phyloP scores from a whole-genome alignment of 2,888 invertebrate genomes.

The Nymphalis polychloros region DNA sequence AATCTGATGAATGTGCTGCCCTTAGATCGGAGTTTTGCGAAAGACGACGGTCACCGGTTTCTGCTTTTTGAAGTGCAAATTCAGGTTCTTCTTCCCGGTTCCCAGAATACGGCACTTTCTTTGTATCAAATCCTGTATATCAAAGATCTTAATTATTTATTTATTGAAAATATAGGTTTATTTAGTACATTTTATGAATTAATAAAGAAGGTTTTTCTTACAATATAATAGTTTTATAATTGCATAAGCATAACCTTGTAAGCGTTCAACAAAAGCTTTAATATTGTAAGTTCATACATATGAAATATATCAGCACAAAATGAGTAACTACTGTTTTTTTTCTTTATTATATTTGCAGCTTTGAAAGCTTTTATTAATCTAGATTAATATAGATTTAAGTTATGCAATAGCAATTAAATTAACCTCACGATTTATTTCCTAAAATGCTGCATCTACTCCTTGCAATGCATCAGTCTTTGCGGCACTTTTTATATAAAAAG shows the following conservation, averaged over 20 bases:
- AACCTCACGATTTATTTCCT: no score
- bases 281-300: constrained; percentile 18
- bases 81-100: constrained; percentile 86
- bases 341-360: not conserved
- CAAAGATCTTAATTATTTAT: constrained; percentile 9
- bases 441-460: no score
- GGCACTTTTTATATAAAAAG: no score
- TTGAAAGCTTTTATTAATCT: not conserved
- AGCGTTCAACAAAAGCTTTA: constrained; percentile 24
- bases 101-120: constrained; percentile 75
- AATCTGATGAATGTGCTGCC: constrained; percentile 88
- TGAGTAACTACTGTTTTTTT: not conserved
- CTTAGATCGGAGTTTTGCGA: constrained; percentile 83
- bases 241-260: constrained; percentile 22
- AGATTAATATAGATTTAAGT: not conserved
- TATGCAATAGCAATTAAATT: not conserved
- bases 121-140: constrained; percentile 83
- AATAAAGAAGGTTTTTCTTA: not conserved
- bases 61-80: constrained; percentile 87
- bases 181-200: not conserved
- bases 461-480: no score
- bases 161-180: not conserved
- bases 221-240: not conserved
- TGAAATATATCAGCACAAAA: not conserved
- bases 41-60: constrained; percentile 82